phyloP scores from a whole-genome alignment of 2,113 vertebrate genomes.

The Clarias gariepinus region DNA sequence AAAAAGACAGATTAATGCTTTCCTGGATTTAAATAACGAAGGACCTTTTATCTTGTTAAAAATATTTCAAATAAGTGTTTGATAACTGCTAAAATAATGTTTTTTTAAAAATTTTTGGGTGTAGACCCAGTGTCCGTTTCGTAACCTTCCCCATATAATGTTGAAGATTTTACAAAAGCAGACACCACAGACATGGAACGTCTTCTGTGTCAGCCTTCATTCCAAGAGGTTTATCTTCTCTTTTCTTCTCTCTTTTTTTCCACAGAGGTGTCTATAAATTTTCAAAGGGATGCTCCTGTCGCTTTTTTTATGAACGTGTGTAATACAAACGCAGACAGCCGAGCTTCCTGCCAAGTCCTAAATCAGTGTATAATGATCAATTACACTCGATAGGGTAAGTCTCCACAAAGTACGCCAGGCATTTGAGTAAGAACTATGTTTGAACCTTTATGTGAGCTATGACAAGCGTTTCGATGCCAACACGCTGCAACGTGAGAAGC shows the following conservation, averaged over 20 bases:
- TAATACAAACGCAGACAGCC: conserved; percentile 10
- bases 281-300: conserved; percentile 38
- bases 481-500: conserved; percentile 33
- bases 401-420: conserved; percentile 15
- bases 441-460: conserved; percentile 38
- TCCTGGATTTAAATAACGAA: not conserved
- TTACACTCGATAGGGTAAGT: conserved; percentile 12
- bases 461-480: conserved; percentile 31
- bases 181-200: conserved; percentile 8
- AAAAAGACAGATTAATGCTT: not conserved
- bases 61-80: not conserved
- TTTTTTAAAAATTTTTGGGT: not conserved
- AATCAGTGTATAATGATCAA: conserved; percentile 33
- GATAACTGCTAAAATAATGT: not conserved
- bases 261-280: conserved; percentile 19
- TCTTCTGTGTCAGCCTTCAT: conserved; percentile 10
- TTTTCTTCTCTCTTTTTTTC: not conserved
- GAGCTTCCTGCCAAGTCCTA: conserved; percentile 35
- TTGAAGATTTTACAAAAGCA: not conserved
- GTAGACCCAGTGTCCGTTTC: not conserved
- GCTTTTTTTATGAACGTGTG: conserved; percentile 6
- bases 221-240: conserved; percentile 4
- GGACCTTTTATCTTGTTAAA: not conserved
- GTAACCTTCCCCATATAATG: not conserved
- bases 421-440: conserved; percentile 41